A percentile compares a stretch with the other conserved stretches of the same genome.
Conservation (phyloP, 1,140 invertebrate species). For the Cydia fagiglandana region DNA sequence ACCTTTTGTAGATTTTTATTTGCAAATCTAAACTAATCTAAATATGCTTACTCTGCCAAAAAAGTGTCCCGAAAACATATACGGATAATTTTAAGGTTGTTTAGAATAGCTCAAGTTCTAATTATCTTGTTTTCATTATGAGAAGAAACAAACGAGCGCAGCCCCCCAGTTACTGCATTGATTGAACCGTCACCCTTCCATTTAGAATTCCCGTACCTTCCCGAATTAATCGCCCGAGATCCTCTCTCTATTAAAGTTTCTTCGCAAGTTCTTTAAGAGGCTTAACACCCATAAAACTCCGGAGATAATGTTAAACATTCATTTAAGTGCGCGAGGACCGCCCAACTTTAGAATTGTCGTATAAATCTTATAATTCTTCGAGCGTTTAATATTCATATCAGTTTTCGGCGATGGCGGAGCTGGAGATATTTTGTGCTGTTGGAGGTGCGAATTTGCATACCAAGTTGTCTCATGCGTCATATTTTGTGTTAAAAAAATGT, state of each 20-base stretch:
- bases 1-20: too few relatives aligned
- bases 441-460: neutral
- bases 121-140: neutral
- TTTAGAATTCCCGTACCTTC: conserved; percentile 72
- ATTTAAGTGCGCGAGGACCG: conserved; percentile 68
- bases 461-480: neutral
- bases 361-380: conserved; percentile 77
- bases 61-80: neutral
- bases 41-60: too few relatives aligned
- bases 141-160: neutral
- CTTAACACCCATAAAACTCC: conserved; percentile 71
- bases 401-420: conserved; percentile 40
- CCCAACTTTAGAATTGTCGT: conserved; percentile 71
- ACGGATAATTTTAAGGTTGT: too few relatives aligned
- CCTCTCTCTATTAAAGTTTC: conserved; percentile 76
- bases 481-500: neutral
- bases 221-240: conserved; percentile 76
- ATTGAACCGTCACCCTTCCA: conserved; percentile 62
- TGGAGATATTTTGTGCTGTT: neutral
- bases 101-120: neutral
- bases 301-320: conserved; percentile 79
- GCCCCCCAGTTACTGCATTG: conserved; percentile 36
- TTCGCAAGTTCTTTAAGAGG: conserved; percentile 73
- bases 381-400: conserved; percentile 78
- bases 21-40: too few relatives aligned